Base-by-base conservation (phyloP, 2,797 vertebrate species). In the Syngnathus rostellatus region DNA sequence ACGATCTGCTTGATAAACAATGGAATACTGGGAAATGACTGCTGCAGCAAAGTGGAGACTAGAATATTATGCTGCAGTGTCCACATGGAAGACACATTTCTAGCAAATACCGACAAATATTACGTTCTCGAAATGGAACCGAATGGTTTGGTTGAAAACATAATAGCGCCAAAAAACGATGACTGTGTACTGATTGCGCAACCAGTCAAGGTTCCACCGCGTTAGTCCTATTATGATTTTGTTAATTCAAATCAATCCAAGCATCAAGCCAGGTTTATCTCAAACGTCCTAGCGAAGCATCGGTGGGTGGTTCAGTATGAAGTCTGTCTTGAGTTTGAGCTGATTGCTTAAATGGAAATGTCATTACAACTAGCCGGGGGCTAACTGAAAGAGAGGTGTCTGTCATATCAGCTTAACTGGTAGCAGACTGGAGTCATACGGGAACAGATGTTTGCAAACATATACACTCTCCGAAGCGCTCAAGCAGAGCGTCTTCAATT, bases 381-480 rank as follows among this genome's bases (percentile, higher is more conserved):
- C 60, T 39, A 25, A 21, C 60, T 41, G 40, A 23, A 40, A 62
- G 5, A 43, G 59, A 43, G n/a, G 58, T 16, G 59, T 61, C 59
- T 61, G 39, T 61, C 59, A 61, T 61, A 21, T 41, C 59, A 14
- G 10, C 39, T 62, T 62, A 62, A 62, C 40, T 25, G 17, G n/a
- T 16, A 62, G 60, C 41, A 45, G 60, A 23, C 40, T 16, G 60
- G 21, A 25, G 40, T 25, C 37, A 41, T 23, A 25, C n/a, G 40
- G 40, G 40, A 62, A 62, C 60, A 62, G 60, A 45, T 62, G 60
- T 62, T 62, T 62, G 60, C 60, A 23, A 62, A 62, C 60, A 45
- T 39, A 8, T 39, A 23, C 60, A 40, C 60, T 62, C 60, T 43
- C 40, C 23, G n/a, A 45, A 23, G 21, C 60, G 45, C 21, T 62